phyloP scores from a whole-genome alignment of 2,888 invertebrate genomes.

The Teleogryllus oceanicus region DNA sequence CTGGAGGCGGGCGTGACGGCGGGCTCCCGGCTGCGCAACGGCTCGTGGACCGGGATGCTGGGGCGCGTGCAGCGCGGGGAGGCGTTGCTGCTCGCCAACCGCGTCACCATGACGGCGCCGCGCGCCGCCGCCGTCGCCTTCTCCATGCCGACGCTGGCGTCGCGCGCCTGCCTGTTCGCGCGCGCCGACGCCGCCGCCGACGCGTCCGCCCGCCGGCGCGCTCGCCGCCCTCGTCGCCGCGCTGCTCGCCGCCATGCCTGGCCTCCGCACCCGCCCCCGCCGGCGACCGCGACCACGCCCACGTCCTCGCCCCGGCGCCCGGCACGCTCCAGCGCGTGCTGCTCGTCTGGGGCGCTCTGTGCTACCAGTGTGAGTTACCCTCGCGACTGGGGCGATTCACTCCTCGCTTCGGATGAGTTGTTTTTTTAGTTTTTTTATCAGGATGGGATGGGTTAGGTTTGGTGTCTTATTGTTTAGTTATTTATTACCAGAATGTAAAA shows the following conservation, averaged over 20 bases:
- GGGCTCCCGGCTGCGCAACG: neutral
- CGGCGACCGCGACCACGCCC: neutral
- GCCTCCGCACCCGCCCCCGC: neutral
- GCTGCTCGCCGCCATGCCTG: neutral
- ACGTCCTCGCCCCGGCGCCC: too few species aligned
- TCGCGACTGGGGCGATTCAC: too few species aligned
- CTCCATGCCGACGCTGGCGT: neutral
- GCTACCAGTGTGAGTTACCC: too few species aligned
- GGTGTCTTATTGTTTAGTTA: too few species aligned
- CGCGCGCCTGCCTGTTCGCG: neutral
- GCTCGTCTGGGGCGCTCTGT: too few species aligned
- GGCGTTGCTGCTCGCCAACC: neutral
- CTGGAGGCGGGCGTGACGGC: neutral
- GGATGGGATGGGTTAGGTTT: too few species aligned
- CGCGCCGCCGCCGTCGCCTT: neutral
- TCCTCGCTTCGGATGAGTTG: too few species aligned
- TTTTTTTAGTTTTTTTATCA: too few species aligned
- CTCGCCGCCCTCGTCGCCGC: neutral
- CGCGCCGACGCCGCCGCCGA: neutral
- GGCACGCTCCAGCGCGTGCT: too few species aligned
- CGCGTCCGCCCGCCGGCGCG: neutral
- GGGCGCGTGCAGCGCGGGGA: neutral
- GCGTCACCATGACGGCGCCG: neutral
- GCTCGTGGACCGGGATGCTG: neutral
- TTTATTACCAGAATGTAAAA: too few species aligned